Conservation (phyloP, 2,797 vertebrate genomes). For the Chromis chromis region DNA sequence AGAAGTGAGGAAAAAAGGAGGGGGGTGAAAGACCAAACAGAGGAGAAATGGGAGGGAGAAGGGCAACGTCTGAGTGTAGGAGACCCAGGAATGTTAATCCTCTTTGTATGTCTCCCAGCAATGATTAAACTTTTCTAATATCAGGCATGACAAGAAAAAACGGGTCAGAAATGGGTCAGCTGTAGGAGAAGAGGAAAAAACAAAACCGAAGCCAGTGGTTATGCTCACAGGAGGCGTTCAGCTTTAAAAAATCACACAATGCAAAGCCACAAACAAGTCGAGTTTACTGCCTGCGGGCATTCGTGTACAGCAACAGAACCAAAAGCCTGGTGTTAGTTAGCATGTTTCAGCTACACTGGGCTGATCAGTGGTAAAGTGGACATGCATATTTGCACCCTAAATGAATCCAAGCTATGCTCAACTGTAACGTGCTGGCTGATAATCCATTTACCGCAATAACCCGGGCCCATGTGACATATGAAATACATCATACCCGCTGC, state of each 20-base stretch:
- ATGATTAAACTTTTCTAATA: constrained; percentile 86
- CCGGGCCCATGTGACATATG: constrained; percentile 38
- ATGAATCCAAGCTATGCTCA: constrained; percentile 35
- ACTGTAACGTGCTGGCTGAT: constrained; percentile 10
- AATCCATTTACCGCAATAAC: constrained; percentile 52
- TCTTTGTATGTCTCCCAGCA: constrained; percentile 83
- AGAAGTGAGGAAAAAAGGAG: constrained; percentile 33
- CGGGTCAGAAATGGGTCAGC: constrained; percentile 76
- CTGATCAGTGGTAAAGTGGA: constrained; percentile 6
- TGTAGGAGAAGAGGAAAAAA: constrained; percentile 66
- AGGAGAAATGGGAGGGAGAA: constrained; percentile 67
- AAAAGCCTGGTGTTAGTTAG: constrained; percentile 39
- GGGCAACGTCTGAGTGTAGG: constrained; percentile 75
- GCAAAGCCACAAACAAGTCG: constrained; percentile 56
- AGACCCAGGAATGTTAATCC: constrained; percentile 85
- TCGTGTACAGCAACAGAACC: constrained; percentile 22
- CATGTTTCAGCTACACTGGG: constrained; percentile 14
- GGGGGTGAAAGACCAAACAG: constrained; percentile 43
- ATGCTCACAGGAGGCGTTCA: constrained; percentile 44
- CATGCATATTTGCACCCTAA: constrained; percentile 24
- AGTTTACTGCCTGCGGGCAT: constrained; percentile 33
- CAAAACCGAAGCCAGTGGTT: constrained; percentile 57
- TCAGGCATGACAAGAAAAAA: constrained; percentile 79
- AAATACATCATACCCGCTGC: constrained; percentile 51
- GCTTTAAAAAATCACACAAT: constrained; percentile 55